Evolutionary conservation across 53 echinoderm and acorn worm species (phyloP).

Genomic region (Holothuria scabra): DNA sequence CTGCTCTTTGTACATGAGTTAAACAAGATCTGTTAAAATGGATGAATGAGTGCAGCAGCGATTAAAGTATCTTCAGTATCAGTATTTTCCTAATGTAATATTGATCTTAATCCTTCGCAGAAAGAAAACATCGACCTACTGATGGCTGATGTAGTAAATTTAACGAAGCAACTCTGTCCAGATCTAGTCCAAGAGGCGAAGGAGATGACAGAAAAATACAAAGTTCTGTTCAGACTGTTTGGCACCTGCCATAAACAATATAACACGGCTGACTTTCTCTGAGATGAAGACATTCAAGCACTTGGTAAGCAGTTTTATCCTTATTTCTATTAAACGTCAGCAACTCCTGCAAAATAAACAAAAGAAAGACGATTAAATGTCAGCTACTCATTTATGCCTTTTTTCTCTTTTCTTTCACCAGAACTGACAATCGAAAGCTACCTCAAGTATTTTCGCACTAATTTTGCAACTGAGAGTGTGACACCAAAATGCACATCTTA

Average conservation of each 20-base stretch:
- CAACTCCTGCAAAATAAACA: not conserved
- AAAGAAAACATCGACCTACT: conserved; percentile 16
- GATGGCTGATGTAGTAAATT: not conserved
- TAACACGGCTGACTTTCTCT: not conserved
- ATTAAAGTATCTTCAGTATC: too few species aligned
- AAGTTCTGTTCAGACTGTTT: not conserved
- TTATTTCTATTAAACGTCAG: not conserved
- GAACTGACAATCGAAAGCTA: not conserved
- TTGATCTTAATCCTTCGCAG: not conserved
- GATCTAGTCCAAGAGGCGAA: not conserved
- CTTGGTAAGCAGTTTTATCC: not conserved
- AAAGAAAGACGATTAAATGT: not conserved
- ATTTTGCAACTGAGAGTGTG: not conserved
- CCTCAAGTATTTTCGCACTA: not conserved
- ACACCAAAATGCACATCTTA: not conserved
- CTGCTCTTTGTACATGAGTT: too few species aligned
- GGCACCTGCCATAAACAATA: not conserved
- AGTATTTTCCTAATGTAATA: too few species aligned
- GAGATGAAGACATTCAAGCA: not conserved
- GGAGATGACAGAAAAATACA: not conserved
- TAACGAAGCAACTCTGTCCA: not conserved
- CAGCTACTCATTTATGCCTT: not conserved
- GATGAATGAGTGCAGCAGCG: too few species aligned
- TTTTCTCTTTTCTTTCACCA: not conserved
- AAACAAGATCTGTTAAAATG: too few species aligned